Base-by-base conservation (phyloP, 2,113 vertebrate genomes). In the Laterallus jamaicensis region DNA sequence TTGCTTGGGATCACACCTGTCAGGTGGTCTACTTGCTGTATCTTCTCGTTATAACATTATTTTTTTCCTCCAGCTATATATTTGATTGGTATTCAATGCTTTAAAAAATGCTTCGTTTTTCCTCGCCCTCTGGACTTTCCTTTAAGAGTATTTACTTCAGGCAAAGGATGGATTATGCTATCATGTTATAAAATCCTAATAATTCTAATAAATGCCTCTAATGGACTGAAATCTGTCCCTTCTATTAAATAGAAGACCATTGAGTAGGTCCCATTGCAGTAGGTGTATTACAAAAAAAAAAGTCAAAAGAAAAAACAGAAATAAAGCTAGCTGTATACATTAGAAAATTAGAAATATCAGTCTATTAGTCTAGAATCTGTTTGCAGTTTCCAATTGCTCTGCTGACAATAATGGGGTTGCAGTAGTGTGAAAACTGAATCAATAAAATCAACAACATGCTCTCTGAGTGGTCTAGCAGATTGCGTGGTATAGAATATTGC, bases 131-230 rank as follows among this genome's bases (percentile, higher is more conserved):
- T 47, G 81, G 95, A 89, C 60, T 82, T 85, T 25, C 26, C 42
- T 96, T 82, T 88, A 92, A 88, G 70, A 89, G 29, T 95, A 88
- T 93, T 95, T 94, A 91, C 93, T 95, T 92, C 71, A 92, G 95
- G 91, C 86, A 86, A 86, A 94, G 60, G 83, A 96, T 44, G 62
- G 78, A 93, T 91, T 74, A 95, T 92, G 44, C 84, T 91, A 79
- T 95, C 71, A 52, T 74, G 32, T 79, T 92, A 77, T 91, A 90
- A 95, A 95, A 89, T 92, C 82, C 82, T 82, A 77, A 88, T 88
- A 82, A 86, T 90, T 52, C 52, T 82, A 84, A 91, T 86, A 86
- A 92, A 93, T 93, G 56, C 29, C 37, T 93, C 40, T 92, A 91
- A 89, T 87, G 79, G 80, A 63, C 75, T 93, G 52, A 78, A 62